Evolutionary conservation across 2,797 vertebrate species (phyloP).

Genomic region (Eulemur mongoz): DNA sequence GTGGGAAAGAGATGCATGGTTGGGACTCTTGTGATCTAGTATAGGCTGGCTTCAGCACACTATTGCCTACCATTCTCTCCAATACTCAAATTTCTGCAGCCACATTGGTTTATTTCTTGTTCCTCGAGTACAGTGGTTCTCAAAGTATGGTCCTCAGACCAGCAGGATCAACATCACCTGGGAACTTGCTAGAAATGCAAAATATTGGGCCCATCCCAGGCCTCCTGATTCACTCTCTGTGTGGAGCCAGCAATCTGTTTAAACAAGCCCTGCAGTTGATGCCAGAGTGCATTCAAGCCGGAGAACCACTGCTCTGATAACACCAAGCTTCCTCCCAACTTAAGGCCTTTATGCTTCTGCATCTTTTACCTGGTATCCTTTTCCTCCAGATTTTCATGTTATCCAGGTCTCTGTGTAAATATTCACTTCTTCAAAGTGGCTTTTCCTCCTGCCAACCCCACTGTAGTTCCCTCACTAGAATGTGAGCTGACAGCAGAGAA

Average conservation of each 20-base stretch:
- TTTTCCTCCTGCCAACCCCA: neutral
- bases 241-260: neutral
- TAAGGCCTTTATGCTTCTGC: neutral
- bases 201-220: neutral
- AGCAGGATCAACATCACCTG: neutral
- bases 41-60: neutral
- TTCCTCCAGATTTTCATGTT: conserved; percentile 7
- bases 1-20: neutral
- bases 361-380: neutral
- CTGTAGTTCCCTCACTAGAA: neutral
- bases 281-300: neutral
- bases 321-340: neutral
- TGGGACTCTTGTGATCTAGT: neutral
- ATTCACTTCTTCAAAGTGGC: neutral
- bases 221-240: neutral
- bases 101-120: neutral
- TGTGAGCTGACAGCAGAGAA: neutral
- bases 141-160: neutral
- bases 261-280: neutral
- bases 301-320: neutral
- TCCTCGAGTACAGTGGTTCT: neutral
- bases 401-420: neutral
- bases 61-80: neutral
- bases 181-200: neutral
- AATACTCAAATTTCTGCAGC: neutral